Conservation (phyloP, 2,888 invertebrate genomes). For the Lasioglossum pauxillum region DNA sequence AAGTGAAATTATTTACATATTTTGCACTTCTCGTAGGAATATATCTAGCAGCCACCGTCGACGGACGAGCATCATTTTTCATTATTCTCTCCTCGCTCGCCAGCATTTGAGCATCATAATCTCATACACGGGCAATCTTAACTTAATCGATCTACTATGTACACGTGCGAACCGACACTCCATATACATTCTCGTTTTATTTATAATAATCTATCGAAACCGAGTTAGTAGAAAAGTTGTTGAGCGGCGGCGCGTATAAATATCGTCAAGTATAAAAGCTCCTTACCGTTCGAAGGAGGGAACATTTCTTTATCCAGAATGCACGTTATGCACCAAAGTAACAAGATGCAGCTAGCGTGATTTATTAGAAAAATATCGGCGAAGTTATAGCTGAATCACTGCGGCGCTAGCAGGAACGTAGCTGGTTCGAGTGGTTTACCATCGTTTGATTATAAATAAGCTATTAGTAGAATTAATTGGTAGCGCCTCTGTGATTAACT, state of each 20-base stretch:
- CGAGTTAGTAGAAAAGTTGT: constrained; percentile 43
- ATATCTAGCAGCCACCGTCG: constrained; percentile 9
- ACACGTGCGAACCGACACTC: constrained; percentile 30
- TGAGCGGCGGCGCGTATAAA: constrained; percentile 36
- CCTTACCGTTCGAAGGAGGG: not conserved
- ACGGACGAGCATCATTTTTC: not conserved
- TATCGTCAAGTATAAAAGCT: not conserved
- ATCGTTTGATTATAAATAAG: not conserved
- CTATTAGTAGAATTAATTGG: not conserved
- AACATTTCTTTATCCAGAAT: not conserved
- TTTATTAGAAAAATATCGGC: not conserved
- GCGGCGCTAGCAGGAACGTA: not conserved
- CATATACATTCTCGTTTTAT: constrained; percentile 29
- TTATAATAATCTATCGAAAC: constrained; percentile 29
- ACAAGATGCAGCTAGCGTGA: not conserved
- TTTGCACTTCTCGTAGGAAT: constrained; percentile 13
- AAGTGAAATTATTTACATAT: constrained; percentile 52
- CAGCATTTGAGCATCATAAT: constrained; percentile 64
- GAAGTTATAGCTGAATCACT: not conserved
- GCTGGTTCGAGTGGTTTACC: not conserved
- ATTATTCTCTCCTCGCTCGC: constrained; percentile 3
- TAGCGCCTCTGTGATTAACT: not conserved
- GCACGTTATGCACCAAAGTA: not conserved
- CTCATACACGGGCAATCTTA: constrained; percentile 50
- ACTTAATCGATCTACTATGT: constrained; percentile 58